Evolutionary conservation across 2,888 invertebrate species (phyloP), one percentile per base, ranked within the genome.

Genomic region (Dorcus parallelipipedus): DNA sequence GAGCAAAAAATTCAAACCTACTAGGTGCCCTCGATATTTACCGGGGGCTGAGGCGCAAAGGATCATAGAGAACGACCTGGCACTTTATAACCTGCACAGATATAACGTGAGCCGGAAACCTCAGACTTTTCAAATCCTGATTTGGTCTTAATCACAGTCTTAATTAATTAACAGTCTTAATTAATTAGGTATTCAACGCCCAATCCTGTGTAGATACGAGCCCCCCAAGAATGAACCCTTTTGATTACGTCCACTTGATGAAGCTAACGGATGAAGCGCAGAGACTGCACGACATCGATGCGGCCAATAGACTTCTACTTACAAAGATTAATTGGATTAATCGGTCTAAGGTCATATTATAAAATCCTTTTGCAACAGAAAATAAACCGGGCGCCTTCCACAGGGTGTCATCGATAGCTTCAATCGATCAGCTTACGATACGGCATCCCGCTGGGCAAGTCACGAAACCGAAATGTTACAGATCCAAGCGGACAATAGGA

Each of bases 271-370:
- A 64, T 1, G 79, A 80, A 58, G 71, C 72, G 1, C 70, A 75
- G n/a, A 74, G 82, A 48, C 70, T 85, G 17, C 60, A 60, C 50
- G 45, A 70, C 48, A 75, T 81, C 53, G 83, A 85, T 68, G 78
- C 71, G 67, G 80, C 83, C 47, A 88, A 87, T 71, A 83, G 85
- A 66, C 78, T 83, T 9, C 69, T 88, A 7, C 68, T 86, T 7
- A 83, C 83, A 67, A 80, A 77, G 56, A 83, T 88, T 58, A 86
- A 86, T 65, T 64, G 76, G 17, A 84, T 87, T 64, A 82, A 83
- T 68, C 79, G 85, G 65, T 81, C 80, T 38, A 84, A 83, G 66
- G 86, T 86, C 67, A 73, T 76, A 67, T 45, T 54, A 33, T 6
- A 33, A 33, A 33, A 33, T 20, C 3, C 20, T 20, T 20, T 20